Evolutionary conservation across 2,888 invertebrate genomes (phyloP), one percentile per base, ranked within the genome.

Genomic region (Neocrepidodera transversa): DNA sequence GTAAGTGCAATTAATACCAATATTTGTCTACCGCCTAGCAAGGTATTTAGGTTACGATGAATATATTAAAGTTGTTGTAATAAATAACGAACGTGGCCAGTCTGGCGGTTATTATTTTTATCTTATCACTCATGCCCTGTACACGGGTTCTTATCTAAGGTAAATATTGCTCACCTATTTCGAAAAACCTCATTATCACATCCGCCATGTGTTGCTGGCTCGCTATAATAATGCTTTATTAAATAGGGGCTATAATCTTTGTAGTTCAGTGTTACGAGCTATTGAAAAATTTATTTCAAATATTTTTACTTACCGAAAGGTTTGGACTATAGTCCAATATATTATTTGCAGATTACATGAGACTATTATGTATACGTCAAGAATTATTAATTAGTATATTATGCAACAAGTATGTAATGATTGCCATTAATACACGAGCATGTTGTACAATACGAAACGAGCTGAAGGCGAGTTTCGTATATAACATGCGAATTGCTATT

Each of bases 111-210:
- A 67, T 71, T 69, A 69, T 58, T 65, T 56, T 69, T 74, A 74
- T 74, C 72, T 72, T 72, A 72, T 74, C 73, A 68, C 55, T 58
- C 57, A 51, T 62, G 67, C 67, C 70, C 69, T 66, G 71, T 69
- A 68, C 69, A 67, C 67, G 70, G 68, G 68, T 58, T 61, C 64
- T 72, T 74, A 73, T 74, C 74, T 69, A 65, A 68, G 68, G 67
- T 70, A 74, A 74, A 74, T 68, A 74, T 68, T 68, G 70, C 70
- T 73, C 72, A 73, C 74, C 72, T 73, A 73, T 65, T 68, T 69
- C 64, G 65, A 67, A 70, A 68, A 64, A 65, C 23, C 57, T 56
- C 48, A 50, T 64, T 64, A 64, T 64, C 64, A 58, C 60, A 64
- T 64, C 64, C 64, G 64, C 62, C 60, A 60, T 62, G 53, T 58